A percentile compares a stretch with the other conserved stretches of the same genome.
Evolutionary conservation across 1,140 invertebrate genomes (phyloP).

Genomic region (Bombus sylvicola): DNA sequence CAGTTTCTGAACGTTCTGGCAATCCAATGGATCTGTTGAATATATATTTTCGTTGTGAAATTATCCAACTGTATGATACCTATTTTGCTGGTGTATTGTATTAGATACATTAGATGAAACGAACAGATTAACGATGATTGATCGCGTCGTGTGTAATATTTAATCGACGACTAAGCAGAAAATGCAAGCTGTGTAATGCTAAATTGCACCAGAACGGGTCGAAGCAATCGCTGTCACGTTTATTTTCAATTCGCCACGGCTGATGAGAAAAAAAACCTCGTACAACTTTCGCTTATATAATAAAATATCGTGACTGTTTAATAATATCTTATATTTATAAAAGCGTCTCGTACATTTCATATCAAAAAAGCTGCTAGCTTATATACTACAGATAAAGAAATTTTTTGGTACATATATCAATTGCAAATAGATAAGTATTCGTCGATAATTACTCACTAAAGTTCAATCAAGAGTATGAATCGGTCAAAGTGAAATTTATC

Average conservation of each 20-base stretch:
- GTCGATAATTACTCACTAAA: too few relatives aligned
- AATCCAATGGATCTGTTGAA: neutral
- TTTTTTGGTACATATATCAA: neutral
- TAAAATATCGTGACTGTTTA: neutral
- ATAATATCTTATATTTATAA: neutral
- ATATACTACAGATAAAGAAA: neutral
- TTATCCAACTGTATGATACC: neutral
- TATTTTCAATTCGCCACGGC: neutral
- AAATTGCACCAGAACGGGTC: slow-evolving; percentile 6
- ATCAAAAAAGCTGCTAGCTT: too few relatives aligned
- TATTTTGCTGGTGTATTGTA: neutral
- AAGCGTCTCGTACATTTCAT: neutral
- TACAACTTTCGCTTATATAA: neutral
- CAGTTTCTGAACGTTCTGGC: neutral
- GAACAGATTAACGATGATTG: slow-evolving; percentile 21
- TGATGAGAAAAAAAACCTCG: neutral
- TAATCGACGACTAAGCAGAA: neutral
- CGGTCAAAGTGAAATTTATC: too few relatives aligned
- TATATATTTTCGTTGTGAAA: neutral
- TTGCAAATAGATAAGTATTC: neutral
- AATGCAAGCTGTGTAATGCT: neutral
- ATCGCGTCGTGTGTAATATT: neutral
- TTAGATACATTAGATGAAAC: neutral
- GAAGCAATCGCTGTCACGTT: neutral
- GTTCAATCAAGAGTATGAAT: too few relatives aligned